Base-by-base conservation (phyloP, 1,140 invertebrate genomes). In the Liolophura sinensis region DNA sequence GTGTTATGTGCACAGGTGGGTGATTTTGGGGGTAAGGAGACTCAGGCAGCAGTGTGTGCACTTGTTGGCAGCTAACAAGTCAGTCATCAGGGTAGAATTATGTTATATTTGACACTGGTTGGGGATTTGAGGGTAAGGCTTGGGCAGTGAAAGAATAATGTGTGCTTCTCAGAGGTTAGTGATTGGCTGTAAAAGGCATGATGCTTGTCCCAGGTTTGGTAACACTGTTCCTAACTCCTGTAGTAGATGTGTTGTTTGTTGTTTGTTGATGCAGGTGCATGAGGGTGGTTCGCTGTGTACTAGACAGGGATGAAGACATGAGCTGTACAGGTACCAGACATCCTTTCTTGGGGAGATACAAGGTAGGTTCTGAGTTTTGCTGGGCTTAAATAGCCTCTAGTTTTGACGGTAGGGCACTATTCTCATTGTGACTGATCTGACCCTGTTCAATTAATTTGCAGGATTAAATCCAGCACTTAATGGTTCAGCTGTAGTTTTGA, bases 21-120 rank as follows among this genome's bases (percentile, higher is more conserved):
- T n/a, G n/a, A n/a, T 46, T 98, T 98, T 85, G 96, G 96, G 20
- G 96, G 96, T 5, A 98, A 98, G 85, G 95, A 98, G 83, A 92
- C 92, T 0, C 87, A 92, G 56, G 85, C 87, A 1, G 82, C 87
- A 11, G 85, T 87, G 18, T 78, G 82, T 46, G 87, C 87, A 52
- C 65, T n/a, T n/a, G n/a, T n/a, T 89, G 40, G 89, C 88, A 40
- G 88, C 88, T 49, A 60, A 80, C 31, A 88, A 86, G 86, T 88
- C 76, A 73, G 79, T 73, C 22, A 60, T 3, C 31, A 40, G 31
- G 31, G 9, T 3, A 40, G 9, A 40, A 40, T 9, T 40, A 5
- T 40, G 31, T 40, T 40, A 5, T 40, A 3, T 40, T 3, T 40
- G 31, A 40, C 31, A 40, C 9, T 5, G 31, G 31, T 40, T 3